These are phyloP conservation scores for Hirundo rustica DNA, from an alignment of 2,797 vertebrate genomes.

Conservation along the genomic window DNA sequence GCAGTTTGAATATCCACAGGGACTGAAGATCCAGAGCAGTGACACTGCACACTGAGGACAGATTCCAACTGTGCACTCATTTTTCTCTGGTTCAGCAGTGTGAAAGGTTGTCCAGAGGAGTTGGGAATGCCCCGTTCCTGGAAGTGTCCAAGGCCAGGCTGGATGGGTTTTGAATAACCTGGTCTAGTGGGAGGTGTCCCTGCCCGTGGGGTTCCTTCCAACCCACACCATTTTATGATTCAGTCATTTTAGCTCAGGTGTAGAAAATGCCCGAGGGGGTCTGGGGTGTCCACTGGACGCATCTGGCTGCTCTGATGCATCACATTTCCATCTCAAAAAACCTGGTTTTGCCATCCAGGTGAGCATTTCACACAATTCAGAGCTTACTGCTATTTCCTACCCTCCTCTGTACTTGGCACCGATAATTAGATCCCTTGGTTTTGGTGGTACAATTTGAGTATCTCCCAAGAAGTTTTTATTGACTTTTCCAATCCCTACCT, in stretches of 20 bases:
- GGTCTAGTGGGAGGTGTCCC: neutral
- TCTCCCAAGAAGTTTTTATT: neutral
- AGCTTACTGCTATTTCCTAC: neutral
- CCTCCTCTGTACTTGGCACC: neutral
- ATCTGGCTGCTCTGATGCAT: neutral
- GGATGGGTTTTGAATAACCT: neutral
- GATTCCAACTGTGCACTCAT: accelerated
- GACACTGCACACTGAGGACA: neutral
- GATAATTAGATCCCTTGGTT: neutral
- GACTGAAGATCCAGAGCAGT: neutral
- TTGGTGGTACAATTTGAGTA: neutral
- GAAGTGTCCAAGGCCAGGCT: neutral
- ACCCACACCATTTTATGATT: neutral
- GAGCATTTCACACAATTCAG: neutral
- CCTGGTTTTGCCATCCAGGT: neutral
- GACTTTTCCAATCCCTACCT: neutral
- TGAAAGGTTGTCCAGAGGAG: neutral
- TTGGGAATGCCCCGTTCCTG: neutral
- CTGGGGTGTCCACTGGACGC: neutral
- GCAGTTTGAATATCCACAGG: neutral
- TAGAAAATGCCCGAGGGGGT: neutral
- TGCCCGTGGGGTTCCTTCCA: neutral
- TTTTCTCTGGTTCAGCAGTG: neutral
- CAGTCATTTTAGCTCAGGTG: neutral
- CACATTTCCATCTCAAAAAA: neutral